Evolutionary conservation across 1,140 invertebrate species (phyloP).

Genomic region (Sycobia sp.): DNA sequence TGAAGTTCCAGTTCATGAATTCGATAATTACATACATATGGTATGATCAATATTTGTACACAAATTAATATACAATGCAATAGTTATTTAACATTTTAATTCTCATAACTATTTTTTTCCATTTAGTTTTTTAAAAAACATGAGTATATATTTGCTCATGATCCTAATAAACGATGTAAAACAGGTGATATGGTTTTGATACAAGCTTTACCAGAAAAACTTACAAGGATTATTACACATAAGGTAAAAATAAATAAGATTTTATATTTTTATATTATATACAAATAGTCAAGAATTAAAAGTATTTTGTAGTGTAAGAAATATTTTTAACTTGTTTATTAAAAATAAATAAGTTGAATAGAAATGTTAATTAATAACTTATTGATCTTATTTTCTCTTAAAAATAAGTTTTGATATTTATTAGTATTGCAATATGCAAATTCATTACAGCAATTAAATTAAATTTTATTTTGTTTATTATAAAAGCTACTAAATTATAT

Average conservation of each 20-base stretch:
- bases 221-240: constrained; percentile 79
- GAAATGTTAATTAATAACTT: background rate
- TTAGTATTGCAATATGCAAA: background rate
- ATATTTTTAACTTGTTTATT: background rate
- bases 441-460: too few relatives aligned
- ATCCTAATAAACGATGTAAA: constrained; percentile 78
- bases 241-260: constrained; percentile 50
- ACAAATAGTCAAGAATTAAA: background rate
- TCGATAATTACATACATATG: constrained; percentile 73
- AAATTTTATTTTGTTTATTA: too few relatives aligned
- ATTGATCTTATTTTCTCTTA: background rate
- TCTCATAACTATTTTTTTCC: constrained; percentile 35
- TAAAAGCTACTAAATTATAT: too few relatives aligned
- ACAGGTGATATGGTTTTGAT: constrained; percentile 82
- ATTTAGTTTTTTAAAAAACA: constrained; percentile 78
- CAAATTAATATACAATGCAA: too few relatives aligned
- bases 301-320: background rate
- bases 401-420: background rate
- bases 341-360: background rate
- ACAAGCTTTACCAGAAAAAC: constrained; percentile 71
- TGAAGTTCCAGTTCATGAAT: constrained; percentile 70
- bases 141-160: constrained; percentile 74
- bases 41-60: constrained; percentile 54
- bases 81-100: background rate
- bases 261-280: background rate